phyloP scores from a whole-genome alignment of 1,140 invertebrate genomes.

The Pseudomyrmex concolor region DNA sequence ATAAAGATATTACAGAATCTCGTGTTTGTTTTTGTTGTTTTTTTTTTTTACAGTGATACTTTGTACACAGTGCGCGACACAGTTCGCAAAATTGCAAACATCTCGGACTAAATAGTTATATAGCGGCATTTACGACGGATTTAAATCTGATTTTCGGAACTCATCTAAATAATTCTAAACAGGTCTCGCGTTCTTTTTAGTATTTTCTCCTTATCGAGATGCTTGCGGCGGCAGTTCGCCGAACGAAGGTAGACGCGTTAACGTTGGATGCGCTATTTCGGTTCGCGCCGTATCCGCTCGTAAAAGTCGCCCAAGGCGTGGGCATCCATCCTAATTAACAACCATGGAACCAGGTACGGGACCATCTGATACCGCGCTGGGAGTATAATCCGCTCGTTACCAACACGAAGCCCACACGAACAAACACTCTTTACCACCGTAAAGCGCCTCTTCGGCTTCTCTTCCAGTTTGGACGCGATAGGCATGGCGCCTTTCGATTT shows the following conservation, averaged over 20 bases:
- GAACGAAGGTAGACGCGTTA: conserved; percentile 74
- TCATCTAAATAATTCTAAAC: conserved; percentile 74
- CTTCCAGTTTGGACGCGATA: conserved; percentile 67
- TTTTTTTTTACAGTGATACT: neutral
- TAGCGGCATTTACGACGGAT: conserved; percentile 9
- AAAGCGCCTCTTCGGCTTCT: conserved; percentile 65
- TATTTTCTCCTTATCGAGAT: conserved; percentile 74
- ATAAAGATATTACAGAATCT: neutral
- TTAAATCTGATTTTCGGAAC: conserved; percentile 70
- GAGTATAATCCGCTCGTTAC: conserved; percentile 84
- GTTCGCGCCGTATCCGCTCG: conserved; percentile 82
- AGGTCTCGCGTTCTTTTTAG: conserved; percentile 67
- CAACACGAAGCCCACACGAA: conserved; percentile 80
- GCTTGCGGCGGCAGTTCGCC: conserved; percentile 65
- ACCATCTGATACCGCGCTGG: conserved; percentile 81
- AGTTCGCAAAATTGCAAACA: conserved; percentile 35
- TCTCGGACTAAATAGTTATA: conserved; percentile 42
- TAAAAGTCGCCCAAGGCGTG: conserved; percentile 84
- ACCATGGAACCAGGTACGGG: conserved; percentile 81
- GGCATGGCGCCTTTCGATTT: conserved; percentile 67
- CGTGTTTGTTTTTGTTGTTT: neutral
- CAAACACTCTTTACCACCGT: conserved; percentile 72
- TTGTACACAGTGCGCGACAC: neutral
- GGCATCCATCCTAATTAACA: conserved; percentile 85
- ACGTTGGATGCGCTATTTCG: conserved; percentile 79